Evolutionary conservation across 1,140 invertebrate genomes (phyloP).

Genomic region (Myzus persicae): DNA sequence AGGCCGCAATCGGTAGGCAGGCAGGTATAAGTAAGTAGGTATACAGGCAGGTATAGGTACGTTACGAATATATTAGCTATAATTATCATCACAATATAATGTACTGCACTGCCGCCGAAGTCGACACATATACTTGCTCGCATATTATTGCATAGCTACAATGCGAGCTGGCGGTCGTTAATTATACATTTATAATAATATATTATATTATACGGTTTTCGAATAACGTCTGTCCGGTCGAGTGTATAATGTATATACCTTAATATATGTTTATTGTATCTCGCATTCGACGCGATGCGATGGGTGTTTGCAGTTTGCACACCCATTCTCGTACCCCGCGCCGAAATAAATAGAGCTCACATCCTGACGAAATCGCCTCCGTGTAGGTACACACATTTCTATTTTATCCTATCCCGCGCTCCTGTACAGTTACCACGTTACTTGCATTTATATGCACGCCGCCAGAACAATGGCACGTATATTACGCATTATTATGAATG

Average conservation of each 20-base stretch:
- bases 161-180: not conserved
- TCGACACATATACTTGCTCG: not conserved
- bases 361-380: conserved; percentile 40
- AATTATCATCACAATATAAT: not conserved
- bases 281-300: not conserved
- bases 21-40: not conserved
- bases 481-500: conserved; percentile 2
- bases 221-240: not conserved
- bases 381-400: not conserved
- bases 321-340: not conserved
- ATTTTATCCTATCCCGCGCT: too few species aligned
- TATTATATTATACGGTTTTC: not conserved
- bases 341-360: conserved; percentile 48
- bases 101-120: not conserved
- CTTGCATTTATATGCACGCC: not conserved
- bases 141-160: not conserved
- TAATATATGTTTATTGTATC: not conserved
- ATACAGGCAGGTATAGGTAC: not conserved
- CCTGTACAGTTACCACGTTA: not conserved
- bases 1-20: not conserved
- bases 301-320: conserved; percentile 4
- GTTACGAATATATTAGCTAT: not conserved
- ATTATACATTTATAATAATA: not conserved
- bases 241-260: not conserved
- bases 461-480: not conserved